These are phyloP conservation scores for Eristalis pertinax DNA, from an alignment of 2,888 invertebrate genomes.

Conservation along the genomic window DNA sequence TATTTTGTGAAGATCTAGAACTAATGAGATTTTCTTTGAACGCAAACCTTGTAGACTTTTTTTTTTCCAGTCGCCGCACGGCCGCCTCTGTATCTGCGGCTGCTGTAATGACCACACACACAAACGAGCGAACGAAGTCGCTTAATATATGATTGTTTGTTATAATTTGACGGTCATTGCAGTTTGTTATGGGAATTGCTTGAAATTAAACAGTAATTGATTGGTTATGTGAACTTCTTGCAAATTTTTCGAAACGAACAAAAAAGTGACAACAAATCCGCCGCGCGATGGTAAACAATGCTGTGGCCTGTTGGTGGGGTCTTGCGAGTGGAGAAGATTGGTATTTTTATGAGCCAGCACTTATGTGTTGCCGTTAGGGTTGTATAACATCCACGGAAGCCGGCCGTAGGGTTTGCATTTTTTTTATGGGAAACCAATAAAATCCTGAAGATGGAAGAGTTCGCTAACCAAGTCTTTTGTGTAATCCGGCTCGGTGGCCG, in stretches of 20 bases:
- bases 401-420: too few species aligned
- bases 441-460: neutral
- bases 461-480: slow-evolving; percentile 20
- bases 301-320: neutral
- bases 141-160: slow-evolving; percentile 64
- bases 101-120: slow-evolving; percentile 16
- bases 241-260: slow-evolving; percentile 11
- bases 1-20: slow-evolving; percentile 72
- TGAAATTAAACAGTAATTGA: slow-evolving; percentile 63
- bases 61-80: neutral
- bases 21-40: slow-evolving; percentile 64
- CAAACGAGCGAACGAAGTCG: neutral
- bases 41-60: neutral
- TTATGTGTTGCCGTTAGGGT: slow-evolving; percentile 1
- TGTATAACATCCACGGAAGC: slow-evolving; percentile 16
- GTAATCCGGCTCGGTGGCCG: neutral
- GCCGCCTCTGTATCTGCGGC: neutral
- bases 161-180: slow-evolving; percentile 61
- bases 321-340: slow-evolving; percentile 28
- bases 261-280: neutral
- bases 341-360: slow-evolving; percentile 29
- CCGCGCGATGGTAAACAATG: slow-evolving; percentile 12
- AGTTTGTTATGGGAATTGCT: slow-evolving; percentile 65
- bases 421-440: neutral
- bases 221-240: slow-evolving; percentile 59